Base-by-base conservation (phyloP, 2,888 invertebrate species). In the Drosophila koepferae region DNA sequence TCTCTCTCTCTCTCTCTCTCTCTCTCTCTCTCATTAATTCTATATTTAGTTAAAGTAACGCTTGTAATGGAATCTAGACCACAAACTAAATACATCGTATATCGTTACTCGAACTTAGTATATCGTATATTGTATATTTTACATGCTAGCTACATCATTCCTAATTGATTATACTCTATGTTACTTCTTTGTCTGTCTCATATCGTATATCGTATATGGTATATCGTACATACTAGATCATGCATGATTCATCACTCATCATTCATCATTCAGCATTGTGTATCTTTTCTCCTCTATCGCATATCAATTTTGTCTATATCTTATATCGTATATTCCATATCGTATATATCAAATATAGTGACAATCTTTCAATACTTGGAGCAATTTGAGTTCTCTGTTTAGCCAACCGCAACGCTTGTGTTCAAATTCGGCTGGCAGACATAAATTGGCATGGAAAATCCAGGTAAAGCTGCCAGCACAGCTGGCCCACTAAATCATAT, bases 401-500 rank as follows among this genome's bases (percentile, higher is more conserved):
- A 31, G 20, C 20, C 34, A 58, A 62, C 64, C 70, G 31, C 76
- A 60, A 18, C 23, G 38, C 31, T 38, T 18, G 40, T 8, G 3
- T 34, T 14, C n/a, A n/a, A 31, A 16, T 59, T 23, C 59, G 40
- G 53, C 20, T 31, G 51, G 36, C 6, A 31, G 7, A 20, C 72
- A 64, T 70, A 63, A 74, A 65, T 72, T 84, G 81, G 79, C 84
- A 62, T 67, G 41, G 53, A 34, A 63, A 64, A 69, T 73, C 67
- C 65, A 62, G 66, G 49, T 81, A 84, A 78, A 71, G 44, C 59
- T 69, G 34, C 34, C 58, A 18, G 10, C 72, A 62, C 85, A 88
- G 86, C 86, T 85, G 88, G 70, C 71, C 80, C 74, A 66, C 75
- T 91, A 91, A 91, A 91, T 91, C 91, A 91, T 91, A 74, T 74